Conservation (phyloP, 2,113 vertebrate species). For the Blennius ocellaris region DNA sequence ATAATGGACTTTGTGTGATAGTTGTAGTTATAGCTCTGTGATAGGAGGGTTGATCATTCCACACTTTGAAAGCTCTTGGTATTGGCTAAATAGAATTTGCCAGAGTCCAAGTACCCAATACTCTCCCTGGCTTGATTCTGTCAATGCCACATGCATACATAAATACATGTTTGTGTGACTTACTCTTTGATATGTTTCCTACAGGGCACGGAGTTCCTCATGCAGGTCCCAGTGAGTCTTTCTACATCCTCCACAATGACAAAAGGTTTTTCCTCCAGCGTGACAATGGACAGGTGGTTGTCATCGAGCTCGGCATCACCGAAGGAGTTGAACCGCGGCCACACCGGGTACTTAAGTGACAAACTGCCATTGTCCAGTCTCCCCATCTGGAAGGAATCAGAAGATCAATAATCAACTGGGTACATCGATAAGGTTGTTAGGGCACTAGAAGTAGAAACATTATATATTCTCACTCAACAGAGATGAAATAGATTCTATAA, state of each 20-base stretch:
- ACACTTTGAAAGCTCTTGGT: no score
- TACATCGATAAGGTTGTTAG: not conserved
- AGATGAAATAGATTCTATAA: no score
- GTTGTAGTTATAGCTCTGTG: no score
- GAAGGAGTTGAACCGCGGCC: slow-evolving; percentile 95
- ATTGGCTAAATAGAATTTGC: no score
- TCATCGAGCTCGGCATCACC: slow-evolving; percentile 92
- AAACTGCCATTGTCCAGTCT: slow-evolving; percentile 95
- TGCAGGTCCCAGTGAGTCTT: slow-evolving; percentile 94
- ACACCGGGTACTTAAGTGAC: slow-evolving; percentile 93
- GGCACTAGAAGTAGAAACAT: no score
- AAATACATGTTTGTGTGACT: slow-evolving; percentile 63
- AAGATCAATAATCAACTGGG: not conserved
- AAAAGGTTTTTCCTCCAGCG: slow-evolving; percentile 97
- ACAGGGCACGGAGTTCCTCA: slow-evolving; percentile 96
- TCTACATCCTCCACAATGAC: slow-evolving; percentile 98
- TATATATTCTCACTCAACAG: no score
- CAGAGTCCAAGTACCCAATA: no score
- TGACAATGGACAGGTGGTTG: slow-evolving; percentile 97
- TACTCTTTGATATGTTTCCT: slow-evolving; percentile 96
- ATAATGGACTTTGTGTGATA: no score
- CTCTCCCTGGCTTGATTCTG: no score
- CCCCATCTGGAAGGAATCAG: slow-evolving; percentile 87
- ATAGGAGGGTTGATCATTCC: no score
- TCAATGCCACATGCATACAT: no score